phyloP scores from a whole-genome alignment of 2,113 vertebrate species.

The Propithecus coquereli region DNA sequence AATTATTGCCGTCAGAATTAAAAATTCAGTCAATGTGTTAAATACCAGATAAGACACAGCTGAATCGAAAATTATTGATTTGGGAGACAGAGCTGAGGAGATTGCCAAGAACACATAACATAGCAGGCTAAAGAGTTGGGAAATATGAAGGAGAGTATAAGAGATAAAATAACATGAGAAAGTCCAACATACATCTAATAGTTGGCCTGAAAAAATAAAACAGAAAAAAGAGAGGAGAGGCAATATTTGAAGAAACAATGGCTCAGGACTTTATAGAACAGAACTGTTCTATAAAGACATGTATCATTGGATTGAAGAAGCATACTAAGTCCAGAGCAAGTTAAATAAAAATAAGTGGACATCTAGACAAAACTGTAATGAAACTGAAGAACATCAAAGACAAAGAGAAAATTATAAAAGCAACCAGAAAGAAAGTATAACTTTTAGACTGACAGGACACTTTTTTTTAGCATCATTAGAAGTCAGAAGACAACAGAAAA shows the following conservation, averaged over 20 bases:
- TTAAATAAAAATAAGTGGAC: neutral
- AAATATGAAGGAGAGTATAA: neutral
- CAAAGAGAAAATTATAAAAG: neutral
- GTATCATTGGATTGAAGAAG: neutral
- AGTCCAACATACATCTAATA: neutral
- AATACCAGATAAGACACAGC: neutral
- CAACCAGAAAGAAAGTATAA: neutral
- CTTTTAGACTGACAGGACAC: neutral
- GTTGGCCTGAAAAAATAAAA: neutral
- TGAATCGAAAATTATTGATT: constrained; percentile 15
- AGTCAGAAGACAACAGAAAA: neutral
- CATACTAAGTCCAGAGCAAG: neutral
- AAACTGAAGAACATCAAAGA: neutral
- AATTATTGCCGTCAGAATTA: neutral
- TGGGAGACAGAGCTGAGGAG: neutral
- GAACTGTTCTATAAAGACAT: too few relatives aligned
- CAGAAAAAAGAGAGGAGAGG: neutral
- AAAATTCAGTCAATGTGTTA: neutral
- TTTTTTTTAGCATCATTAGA: neutral
- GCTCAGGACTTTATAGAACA: too few relatives aligned
- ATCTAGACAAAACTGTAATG: neutral
- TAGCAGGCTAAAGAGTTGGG: neutral
- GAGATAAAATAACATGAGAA: neutral
- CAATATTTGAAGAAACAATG: constrained; percentile 26
- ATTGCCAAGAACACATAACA: neutral